These are phyloP conservation scores for Xanthostigma xanthostigma DNA, from an alignment of 2,888 invertebrate species.

Conservation along the genomic window DNA sequence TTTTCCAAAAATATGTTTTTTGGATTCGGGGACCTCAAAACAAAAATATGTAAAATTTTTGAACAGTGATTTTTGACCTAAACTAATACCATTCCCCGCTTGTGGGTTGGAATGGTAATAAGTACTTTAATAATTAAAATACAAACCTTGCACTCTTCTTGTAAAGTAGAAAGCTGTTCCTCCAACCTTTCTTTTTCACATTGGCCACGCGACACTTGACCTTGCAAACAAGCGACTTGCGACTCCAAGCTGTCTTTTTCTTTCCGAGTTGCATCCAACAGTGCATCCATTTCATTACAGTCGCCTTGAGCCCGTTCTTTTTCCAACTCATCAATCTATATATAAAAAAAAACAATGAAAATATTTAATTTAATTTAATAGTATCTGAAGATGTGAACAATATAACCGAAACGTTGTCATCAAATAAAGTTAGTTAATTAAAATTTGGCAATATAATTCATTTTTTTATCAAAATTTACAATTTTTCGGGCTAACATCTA, in stretches of 20 bases:
- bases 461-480: too few species aligned
- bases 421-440: too few species aligned
- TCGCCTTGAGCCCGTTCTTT: conserved; percentile 49
- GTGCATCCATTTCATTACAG: conserved; percentile 55
- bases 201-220: conserved; percentile 50
- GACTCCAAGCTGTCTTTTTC: conserved; percentile 62
- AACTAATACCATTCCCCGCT: too few species aligned
- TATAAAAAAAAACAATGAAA: conserved; percentile 5
- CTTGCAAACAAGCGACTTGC: conserved; percentile 48
- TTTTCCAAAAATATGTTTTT: too few species aligned
- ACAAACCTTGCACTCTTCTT: conserved; percentile 51
- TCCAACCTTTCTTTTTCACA: conserved; percentile 50
- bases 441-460: too few species aligned
- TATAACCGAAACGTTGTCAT: not conserved
- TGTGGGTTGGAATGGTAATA: too few species aligned
- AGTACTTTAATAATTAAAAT: not conserved
- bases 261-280: conserved; percentile 48
- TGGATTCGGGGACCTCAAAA: too few species aligned
- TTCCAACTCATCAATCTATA: conserved; percentile 50
- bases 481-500: too few species aligned
- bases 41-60: too few species aligned
- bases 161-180: conserved; percentile 49
- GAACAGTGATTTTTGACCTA: too few species aligned
- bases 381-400: too few species aligned
- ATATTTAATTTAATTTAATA: too few species aligned